Base-by-base conservation (phyloP, 1,140 invertebrate genomes). In the Leguminivora glycinivorella region DNA sequence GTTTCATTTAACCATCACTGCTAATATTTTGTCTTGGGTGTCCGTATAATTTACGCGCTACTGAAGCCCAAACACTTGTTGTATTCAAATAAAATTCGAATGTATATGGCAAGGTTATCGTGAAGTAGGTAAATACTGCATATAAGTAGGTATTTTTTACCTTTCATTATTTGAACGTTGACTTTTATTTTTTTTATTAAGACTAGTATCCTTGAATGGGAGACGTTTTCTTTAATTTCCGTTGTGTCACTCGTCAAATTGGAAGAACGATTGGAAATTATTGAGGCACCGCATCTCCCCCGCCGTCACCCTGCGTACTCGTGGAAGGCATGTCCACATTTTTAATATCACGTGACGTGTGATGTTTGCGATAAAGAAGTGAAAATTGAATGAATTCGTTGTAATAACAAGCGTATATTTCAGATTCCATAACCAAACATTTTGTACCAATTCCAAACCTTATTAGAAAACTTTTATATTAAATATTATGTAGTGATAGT, bases 191-290 rank as follows among this genome's bases (percentile, higher is more conserved):
- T 68, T 72, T 56, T 43, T 67, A 73, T 71, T 72, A 76, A 77
- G 76, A 75, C 73, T 75, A 77, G 58, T 76, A 70, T 77, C 70
- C 68, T 40, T 74, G 73, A 78, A 78, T 77, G 73, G 75, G 66
- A 72, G 76, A 72, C 74, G 74, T 75, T 83, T 81, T 87, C 80
- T 87, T 90, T 90, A 91, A 91, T 91, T 91, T 91, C 89, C 89
- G 89, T 84, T 87, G 83, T 82, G 89, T 90, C 88, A 88, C 84
- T 89, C 83, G 80, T 84, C 84, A 83, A 88, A 86, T 89, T 87
- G 85, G 80, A 81, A 87, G 80, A 81, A 75, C 80, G 82, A 85
- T 89, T 84, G 81, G 86, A 86, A 85, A 84, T 87, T 85, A 83
- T 83, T 80, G 79, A 78, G 78, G 81, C 80, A 80, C 76, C 71